Evolutionary conservation across 2,888 invertebrate species (phyloP), one percentile per base, ranked within the genome.

Genomic region (Lasioglossum morio): DNA sequence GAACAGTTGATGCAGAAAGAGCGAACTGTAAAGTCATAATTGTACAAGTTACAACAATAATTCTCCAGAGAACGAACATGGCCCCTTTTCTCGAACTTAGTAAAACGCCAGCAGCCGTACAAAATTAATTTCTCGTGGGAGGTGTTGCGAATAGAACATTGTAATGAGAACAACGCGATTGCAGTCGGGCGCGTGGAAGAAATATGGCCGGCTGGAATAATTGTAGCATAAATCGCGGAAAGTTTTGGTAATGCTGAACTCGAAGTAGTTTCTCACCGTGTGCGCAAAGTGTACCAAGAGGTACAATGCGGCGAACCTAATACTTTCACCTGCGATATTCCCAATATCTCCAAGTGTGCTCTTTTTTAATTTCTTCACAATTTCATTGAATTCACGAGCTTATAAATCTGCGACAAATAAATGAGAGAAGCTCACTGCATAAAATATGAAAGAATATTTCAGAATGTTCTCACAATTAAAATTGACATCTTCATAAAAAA

Each of bases 221-320:
- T 85, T 85, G 84, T 85, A 82, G 48, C 78, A 79, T 79, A 85
- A 85, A 85, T 85, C 77, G 84, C 78, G 40, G 82, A 77, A 85
- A 79, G 72, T 82, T 85, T 85, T 79, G 82, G 78, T 46, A 78
- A 82, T 79, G 82, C 60, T 23, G 46, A 74, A 46, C 74, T 63
- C 73, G 53, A 60, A 72, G 72, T 75, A 63, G 66, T n/a, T 74
- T 84, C 84, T 53, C 82, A 43, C 70, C 84, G 70, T 34, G 27
- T 75, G 37, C 75, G 76, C 48, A 37, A 46, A 79, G 63, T 66
- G 76, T 48, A 19, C 79, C 27, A 75, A 19, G 57, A 34, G 37
- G 46, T 66, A 37, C n/a, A 37, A 19, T 70, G 40, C 40, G 70
- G 37, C n/a, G 23, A n/a, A 40, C 40, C 40, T 70, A n/a, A 70